Evolutionary conservation across 2,113 vertebrate species (phyloP).

Genomic region (Nyctibius bracteatus): DNA sequence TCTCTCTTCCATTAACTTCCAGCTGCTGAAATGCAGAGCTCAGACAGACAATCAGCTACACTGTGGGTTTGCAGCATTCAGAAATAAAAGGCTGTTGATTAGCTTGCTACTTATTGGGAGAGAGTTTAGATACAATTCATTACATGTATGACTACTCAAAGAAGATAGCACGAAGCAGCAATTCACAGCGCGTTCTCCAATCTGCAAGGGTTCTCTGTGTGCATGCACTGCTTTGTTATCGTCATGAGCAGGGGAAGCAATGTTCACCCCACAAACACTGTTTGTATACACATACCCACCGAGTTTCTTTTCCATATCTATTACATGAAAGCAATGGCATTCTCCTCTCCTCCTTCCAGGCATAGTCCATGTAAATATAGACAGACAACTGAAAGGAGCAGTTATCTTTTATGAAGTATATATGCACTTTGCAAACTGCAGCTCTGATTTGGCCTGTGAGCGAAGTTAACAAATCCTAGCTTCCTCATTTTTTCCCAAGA

Average conservation of each 20-base stretch:
- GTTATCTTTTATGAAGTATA: neutral
- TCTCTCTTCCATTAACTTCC: neutral
- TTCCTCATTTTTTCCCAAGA: neutral
- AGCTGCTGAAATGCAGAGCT: neutral
- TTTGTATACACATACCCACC: accelerated
- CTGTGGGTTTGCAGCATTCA: neutral
- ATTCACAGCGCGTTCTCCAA: neutral
- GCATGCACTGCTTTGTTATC: neutral
- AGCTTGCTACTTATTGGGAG: neutral
- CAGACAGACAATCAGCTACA: neutral
- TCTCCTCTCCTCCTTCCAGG: neutral
- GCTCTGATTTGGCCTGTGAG: neutral
- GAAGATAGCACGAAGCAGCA: neutral
- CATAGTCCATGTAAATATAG: neutral
- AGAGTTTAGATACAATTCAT: neutral
- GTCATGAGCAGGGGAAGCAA: neutral
- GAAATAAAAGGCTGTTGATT: neutral
- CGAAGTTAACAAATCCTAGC: neutral
- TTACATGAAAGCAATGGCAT: neutral
- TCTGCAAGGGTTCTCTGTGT: neutral
- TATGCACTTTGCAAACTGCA: neutral
- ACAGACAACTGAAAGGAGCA: neutral
- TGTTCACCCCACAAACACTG: neutral
- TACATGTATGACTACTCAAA: neutral
- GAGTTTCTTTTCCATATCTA: neutral